phyloP scores from a whole-genome alignment of 1,140 invertebrate genomes.

The Bombus polaris region DNA sequence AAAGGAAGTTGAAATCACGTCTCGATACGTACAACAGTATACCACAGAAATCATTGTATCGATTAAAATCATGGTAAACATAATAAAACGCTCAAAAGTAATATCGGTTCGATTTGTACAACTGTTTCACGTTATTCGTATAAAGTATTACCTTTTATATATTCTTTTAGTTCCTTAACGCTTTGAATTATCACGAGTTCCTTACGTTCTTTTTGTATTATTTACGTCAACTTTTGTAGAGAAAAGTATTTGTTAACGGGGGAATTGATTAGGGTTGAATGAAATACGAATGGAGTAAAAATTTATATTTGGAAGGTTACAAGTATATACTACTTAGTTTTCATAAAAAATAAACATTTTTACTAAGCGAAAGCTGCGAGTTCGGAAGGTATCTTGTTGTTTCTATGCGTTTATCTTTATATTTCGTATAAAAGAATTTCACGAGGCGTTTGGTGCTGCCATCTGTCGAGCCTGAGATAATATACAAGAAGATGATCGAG shows the following conservation, averaged over 20 bases:
- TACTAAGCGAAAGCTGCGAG: neutral
- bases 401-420: neutral
- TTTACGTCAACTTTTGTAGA: too few species aligned
- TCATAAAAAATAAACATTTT: neutral
- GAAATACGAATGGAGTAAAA: conserved; percentile 9
- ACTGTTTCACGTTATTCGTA: conserved; percentile 13
- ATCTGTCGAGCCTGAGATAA: neutral
- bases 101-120: conserved; percentile 32
- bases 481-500: neutral
- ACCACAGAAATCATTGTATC: conserved; percentile 82
- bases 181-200: neutral
- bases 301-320: conserved; percentile 16
- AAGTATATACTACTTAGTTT: neutral
- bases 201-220: neutral
- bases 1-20: conserved; percentile 71
- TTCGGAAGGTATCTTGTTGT: neutral
- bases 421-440: neutral
- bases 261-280: neutral
- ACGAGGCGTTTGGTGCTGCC: conserved; percentile 9
- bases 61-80: conserved; percentile 82
- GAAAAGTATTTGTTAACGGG: neutral
- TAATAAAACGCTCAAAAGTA: conserved; percentile 82
- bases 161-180: neutral
- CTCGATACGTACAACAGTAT: conserved; percentile 77
- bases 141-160: neutral